Evolutionary conservation across 2,797 vertebrate genomes (phyloP).

Genomic region (Onychomys arenicola): DNA sequence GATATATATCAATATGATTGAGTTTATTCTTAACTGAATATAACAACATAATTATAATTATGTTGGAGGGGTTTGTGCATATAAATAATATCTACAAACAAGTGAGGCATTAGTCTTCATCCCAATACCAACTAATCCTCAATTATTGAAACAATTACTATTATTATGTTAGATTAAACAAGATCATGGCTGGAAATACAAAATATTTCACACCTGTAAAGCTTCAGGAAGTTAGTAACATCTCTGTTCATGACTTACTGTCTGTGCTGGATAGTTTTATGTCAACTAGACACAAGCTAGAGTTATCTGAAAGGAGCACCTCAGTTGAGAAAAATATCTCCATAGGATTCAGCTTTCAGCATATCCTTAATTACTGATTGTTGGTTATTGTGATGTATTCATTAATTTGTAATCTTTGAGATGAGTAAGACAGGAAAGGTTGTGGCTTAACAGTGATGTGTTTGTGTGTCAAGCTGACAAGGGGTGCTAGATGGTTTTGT

Average conservation of each 20-base stretch:
- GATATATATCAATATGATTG: background rate
- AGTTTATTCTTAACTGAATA: background rate
- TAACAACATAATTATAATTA: background rate
- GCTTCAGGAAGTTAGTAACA: background rate
- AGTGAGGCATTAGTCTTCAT: slow-evolving; percentile 44
- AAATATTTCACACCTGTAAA: background rate
- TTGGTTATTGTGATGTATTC: background rate
- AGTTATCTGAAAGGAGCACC: background rate
- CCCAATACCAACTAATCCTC: background rate
- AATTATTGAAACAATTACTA: slow-evolving; percentile 4
- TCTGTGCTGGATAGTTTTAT: background rate
- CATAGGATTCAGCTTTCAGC: background rate
- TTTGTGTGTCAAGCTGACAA: background rate
- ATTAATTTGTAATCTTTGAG: background rate
- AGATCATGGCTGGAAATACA: background rate
- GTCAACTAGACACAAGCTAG: background rate
- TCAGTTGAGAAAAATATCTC: background rate
- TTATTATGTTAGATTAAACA: background rate
- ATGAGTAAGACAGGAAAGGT: background rate
- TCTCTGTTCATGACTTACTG: background rate
- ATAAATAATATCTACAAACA: slow-evolving; percentile 73
- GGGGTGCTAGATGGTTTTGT: background rate
- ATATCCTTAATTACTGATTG: background rate
- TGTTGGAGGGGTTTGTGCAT: background rate
- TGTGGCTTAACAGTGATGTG: background rate